Conservation (phyloP, 2,888 invertebrate species). For the Synanthedon formicaeformis region DNA sequence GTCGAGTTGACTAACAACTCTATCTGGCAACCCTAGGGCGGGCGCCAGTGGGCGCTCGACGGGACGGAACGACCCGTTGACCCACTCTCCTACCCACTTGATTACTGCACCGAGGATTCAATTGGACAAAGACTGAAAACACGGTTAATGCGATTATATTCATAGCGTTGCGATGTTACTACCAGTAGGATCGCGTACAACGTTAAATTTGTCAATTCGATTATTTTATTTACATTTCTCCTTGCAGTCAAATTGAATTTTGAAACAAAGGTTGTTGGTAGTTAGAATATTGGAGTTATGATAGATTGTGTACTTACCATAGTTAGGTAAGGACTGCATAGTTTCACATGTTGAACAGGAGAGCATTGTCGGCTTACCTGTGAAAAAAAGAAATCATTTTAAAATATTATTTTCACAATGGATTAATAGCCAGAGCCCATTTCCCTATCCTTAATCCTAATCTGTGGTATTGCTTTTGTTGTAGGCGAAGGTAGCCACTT, state of each 20-base stretch:
- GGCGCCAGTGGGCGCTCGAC: constrained; percentile 11
- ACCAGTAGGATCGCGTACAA: neutral
- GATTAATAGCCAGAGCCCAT: no score
- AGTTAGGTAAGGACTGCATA: constrained; percentile 26
- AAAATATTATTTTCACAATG: neutral
- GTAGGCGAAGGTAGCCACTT: no score
- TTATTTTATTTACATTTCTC: neutral
- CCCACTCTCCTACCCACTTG: constrained; percentile 48
- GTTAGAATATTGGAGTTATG: no score
- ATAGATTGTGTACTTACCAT: constrained; percentile 34
- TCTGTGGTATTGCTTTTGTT: no score
- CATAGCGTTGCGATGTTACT: constrained; percentile 20
- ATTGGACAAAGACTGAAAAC: constrained; percentile 55
- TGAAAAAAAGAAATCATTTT: constrained; percentile 22
- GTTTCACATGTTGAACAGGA: constrained; percentile 40
- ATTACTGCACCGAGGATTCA: constrained; percentile 51
- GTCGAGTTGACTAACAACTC: constrained; percentile 15
- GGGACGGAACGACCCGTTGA: constrained; percentile 47
- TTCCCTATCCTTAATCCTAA: no score
- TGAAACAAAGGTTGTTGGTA: no score
- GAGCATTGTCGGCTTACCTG: constrained; percentile 51
- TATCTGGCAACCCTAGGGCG: constrained; percentile 8
- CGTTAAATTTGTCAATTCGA: neutral
- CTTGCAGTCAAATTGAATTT: neutral
- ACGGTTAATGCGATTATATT: constrained; percentile 47